Percentiles rank a stretch among this genome's conserved stretches.
phyloP scores from a whole-genome alignment of 2,113 vertebrate genomes.

The Grammomys dolichurus region DNA sequence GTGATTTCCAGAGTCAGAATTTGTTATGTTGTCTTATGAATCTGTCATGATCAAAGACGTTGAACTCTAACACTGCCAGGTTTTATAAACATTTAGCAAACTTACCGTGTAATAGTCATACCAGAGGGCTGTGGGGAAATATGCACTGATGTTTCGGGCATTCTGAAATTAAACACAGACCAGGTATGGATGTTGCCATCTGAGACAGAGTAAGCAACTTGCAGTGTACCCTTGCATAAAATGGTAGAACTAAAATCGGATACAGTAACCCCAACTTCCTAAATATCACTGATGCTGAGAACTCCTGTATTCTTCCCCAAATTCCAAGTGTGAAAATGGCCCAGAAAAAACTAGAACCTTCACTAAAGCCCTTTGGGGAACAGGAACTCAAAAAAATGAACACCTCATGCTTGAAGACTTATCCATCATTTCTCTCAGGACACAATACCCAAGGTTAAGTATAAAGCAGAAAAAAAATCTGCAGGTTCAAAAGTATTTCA shows the following conservation, averaged over 20 bases:
- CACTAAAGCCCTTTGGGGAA: neutral
- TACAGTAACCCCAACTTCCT: neutral
- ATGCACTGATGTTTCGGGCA: conserved; percentile 72
- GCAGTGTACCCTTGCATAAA: neutral
- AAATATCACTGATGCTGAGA: neutral
- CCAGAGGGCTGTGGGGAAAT: conserved; percentile 87
- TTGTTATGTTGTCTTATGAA: neutral
- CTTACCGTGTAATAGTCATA: conserved; percentile 91
- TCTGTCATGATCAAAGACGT: neutral
- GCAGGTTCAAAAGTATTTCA: neutral
- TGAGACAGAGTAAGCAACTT: neutral
- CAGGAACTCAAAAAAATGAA: neutral
- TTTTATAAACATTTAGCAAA: neutral
- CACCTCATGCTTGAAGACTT: neutral
- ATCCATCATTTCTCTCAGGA: neutral
- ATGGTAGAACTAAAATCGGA: rapidly evolving
- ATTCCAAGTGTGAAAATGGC: neutral
- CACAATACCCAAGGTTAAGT: neutral
- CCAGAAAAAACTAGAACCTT: neutral
- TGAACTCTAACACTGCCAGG: rapidly evolving
- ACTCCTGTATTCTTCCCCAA: neutral
- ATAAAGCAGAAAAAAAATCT: neutral
- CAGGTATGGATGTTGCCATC: no score
- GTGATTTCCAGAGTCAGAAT: neutral
- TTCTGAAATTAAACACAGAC: conserved; percentile 81